Conservation (phyloP, 2,888 invertebrate species). For the Pasiphila rectangulata region DNA sequence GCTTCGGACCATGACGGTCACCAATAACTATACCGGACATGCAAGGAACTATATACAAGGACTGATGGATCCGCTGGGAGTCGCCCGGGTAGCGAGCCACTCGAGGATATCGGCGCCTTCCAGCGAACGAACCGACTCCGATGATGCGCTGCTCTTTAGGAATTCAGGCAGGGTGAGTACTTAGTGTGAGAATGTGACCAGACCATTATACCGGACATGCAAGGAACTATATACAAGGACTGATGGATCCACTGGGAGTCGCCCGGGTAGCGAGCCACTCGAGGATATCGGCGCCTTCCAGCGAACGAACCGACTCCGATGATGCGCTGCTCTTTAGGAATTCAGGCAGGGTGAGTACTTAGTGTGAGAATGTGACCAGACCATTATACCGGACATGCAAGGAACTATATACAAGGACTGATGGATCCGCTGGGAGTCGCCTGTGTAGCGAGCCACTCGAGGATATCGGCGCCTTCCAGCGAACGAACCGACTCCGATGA, state of each 20-base stretch:
- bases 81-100: constrained; percentile 22
- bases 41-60: constrained; percentile 27
- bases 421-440: constrained; percentile 16
- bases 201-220: constrained; percentile 24
- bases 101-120: constrained; percentile 61
- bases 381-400: constrained; percentile 26
- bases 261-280: constrained; percentile 29
- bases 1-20: constrained; percentile 26
- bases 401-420: constrained; percentile 25
- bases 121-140: constrained; percentile 70
- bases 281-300: constrained; percentile 62
- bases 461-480: constrained; percentile 63
- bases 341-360: no score
- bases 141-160: constrained; percentile 50
- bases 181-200: no score
- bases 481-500: constrained; percentile 73
- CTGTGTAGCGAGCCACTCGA: constrained; percentile 32
- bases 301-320: constrained; percentile 70
- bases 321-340: constrained; percentile 46
- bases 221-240: constrained; percentile 26
- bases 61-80: constrained; percentile 16
- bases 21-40: constrained; percentile 24
- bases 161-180: not conserved
- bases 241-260: constrained; percentile 16
- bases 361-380: no score